Base-by-base conservation (phyloP, 2,797 vertebrate genomes). In the Pseudomugil tenellus region DNA sequence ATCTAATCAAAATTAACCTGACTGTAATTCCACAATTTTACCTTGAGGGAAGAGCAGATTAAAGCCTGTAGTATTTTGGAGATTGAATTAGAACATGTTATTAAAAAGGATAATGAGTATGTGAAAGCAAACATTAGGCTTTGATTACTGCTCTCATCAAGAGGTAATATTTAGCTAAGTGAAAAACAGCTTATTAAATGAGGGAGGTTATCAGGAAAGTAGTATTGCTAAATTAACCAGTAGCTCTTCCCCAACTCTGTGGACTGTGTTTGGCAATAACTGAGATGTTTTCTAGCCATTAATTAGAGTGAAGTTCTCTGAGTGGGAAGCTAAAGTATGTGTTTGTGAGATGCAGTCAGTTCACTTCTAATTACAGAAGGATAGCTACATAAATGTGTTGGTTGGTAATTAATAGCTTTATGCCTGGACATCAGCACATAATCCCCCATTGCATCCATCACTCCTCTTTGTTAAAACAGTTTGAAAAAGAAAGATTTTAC, bases 81-180 rank as follows among this genome's bases (percentile, higher is more conserved):
- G 89, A 93, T 93, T 91, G 78, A 90, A 92, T 91, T 91, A 90
- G 83, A 88, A 90, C 77, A 87, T 91, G 89, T 90, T 87, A 90
- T 91, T 92, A 91, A 91, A 90, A 91, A 87, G 75, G 82, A 91
- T 92, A 91, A 93, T 93, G 86, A 92, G 80, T 81, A 77, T 87
- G 87, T 85, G 74, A 89, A 86, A 82, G 76, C 83, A 89, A 90
- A 92, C 85, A 87, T 88, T 85, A 84, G 75, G 63, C 74, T 86
- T 89, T 88, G 83, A 91, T 92, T 91, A 88, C 86, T 74, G 74
- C 81, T 84, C 84, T 89, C 86, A 81, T 90, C 81, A 80, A 84
- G 81, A 80, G 73, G 82, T 90, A 89, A 89, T 89, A 86, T 90
- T 89, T 76, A 84, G 81, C 79, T 83, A 80, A 85, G 74, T 84